Conservation (phyloP, 2,113 vertebrate genomes). For the Trichechus manatus region DNA sequence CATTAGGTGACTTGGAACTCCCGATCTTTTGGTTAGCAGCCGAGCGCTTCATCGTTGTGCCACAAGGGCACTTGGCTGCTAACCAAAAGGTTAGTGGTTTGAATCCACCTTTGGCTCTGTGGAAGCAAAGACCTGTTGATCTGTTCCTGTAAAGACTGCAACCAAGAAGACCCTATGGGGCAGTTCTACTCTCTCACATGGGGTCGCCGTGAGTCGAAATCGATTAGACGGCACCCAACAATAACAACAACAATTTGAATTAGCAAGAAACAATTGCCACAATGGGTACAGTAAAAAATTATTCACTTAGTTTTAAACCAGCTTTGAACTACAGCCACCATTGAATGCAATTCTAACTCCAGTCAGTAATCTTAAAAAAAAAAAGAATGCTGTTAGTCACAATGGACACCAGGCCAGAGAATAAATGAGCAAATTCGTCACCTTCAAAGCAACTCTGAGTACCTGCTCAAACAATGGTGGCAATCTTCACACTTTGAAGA, state of each 20-base stretch:
- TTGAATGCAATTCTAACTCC: neutral
- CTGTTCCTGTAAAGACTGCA: neutral
- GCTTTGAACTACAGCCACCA: neutral
- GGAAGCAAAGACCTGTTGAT: no score
- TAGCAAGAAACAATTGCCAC: neutral
- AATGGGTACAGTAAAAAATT: constrained; percentile 21
- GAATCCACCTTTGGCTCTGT: neutral
- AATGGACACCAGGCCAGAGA: neutral
- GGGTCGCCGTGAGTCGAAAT: no score
- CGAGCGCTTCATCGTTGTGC: no score
- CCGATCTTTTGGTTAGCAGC: neutral
- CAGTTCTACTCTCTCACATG: no score
- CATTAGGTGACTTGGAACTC: neutral
- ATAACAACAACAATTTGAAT: neutral
- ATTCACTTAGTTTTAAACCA: constrained; percentile 44
- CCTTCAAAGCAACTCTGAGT: neutral
- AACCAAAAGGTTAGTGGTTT: no score
- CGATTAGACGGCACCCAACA: no score
- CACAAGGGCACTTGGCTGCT: no score
- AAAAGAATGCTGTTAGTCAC: neutral
- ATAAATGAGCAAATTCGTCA: neutral
- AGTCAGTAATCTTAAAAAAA: neutral
- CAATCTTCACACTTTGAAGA: neutral
- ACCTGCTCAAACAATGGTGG: neutral
- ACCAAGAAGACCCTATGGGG: neutral